Evolutionary conservation across 1,140 invertebrate genomes (phyloP).

Genomic region (Oncopodura yosiiana): DNA sequence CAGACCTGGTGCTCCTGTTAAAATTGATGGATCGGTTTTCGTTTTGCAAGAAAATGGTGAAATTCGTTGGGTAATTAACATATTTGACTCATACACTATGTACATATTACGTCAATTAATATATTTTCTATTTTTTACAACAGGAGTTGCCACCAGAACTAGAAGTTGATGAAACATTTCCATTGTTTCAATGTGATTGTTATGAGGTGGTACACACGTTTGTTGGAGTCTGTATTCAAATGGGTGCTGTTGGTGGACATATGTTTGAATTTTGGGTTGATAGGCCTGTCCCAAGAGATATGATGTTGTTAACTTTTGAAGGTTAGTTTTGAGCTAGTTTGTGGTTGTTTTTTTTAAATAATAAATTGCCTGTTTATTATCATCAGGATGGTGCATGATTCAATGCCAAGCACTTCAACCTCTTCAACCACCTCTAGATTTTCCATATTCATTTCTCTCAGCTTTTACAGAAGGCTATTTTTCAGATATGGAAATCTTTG

Average conservation of each 20-base stretch:
- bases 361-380: not conserved
- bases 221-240: conserved; percentile 43
- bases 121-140: too few species aligned
- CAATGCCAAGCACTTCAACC: conserved; percentile 49
- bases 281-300: conserved; percentile 45
- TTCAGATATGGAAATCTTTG: conserved; percentile 46
- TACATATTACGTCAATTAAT: too few species aligned
- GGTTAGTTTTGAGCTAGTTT: conserved; percentile 42
- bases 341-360: not conserved
- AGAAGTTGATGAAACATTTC: conserved; percentile 48
- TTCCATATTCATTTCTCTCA: conserved; percentile 49
- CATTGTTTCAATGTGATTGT: conserved; percentile 56
- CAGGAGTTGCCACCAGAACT: conserved; percentile 40
- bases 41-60: conserved; percentile 54
- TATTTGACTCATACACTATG: too few species aligned
- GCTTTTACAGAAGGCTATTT: conserved; percentile 57
- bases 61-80: conserved; percentile 52
- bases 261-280: conserved; percentile 55
- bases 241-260: conserved; percentile 54
- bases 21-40: conserved; percentile 55
- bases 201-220: conserved; percentile 47
- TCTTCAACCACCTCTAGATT: conserved; percentile 39
- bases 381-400: conserved; percentile 45
- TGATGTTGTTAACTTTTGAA: conserved; percentile 51
- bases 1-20: conserved; percentile 43